These are phyloP conservation scores for Aleiodes alternator DNA, from an alignment of 2,888 invertebrate species.

Conservation along the genomic window DNA sequence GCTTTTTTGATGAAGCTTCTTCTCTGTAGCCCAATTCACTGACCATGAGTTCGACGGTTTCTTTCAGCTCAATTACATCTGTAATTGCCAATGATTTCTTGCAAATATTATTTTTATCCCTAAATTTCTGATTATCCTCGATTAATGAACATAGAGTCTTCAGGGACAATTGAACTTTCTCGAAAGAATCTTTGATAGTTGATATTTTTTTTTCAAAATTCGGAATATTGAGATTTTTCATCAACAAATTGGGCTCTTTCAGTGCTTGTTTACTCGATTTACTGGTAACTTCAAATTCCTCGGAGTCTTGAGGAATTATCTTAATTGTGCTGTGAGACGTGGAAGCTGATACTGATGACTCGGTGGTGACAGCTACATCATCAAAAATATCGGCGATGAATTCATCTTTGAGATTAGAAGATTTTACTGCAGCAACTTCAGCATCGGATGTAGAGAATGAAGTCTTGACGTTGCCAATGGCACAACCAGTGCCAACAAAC, in stretches of 20 bases:
- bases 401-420: conserved; percentile 38
- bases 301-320: neutral
- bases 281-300: neutral
- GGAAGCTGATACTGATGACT: neutral
- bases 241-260: neutral
- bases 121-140: conserved; percentile 12
- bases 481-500: conserved; percentile 48
- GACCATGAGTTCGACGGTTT: conserved; percentile 17
- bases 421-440: conserved; percentile 37
- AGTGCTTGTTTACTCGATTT: neutral
- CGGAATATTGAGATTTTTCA: conserved; percentile 10
- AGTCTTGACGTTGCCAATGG: conserved; percentile 43
- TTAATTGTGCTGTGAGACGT: neutral
- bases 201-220: conserved; percentile 11
- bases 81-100: conserved; percentile 2
- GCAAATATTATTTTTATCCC: conserved; percentile 21
- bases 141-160: conserved; percentile 49
- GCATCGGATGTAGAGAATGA: conserved; percentile 38
- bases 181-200: conserved; percentile 41
- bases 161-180: conserved; percentile 45
- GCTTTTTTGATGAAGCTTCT: conserved; percentile 21
- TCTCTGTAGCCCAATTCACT: conserved; percentile 16
- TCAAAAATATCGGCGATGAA: conserved; percentile 30
- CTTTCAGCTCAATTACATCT: conserved; percentile 28
- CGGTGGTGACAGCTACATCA: neutral